Conservation (phyloP, 1,140 invertebrate genomes). For the Drosophila arizonae region DNA sequence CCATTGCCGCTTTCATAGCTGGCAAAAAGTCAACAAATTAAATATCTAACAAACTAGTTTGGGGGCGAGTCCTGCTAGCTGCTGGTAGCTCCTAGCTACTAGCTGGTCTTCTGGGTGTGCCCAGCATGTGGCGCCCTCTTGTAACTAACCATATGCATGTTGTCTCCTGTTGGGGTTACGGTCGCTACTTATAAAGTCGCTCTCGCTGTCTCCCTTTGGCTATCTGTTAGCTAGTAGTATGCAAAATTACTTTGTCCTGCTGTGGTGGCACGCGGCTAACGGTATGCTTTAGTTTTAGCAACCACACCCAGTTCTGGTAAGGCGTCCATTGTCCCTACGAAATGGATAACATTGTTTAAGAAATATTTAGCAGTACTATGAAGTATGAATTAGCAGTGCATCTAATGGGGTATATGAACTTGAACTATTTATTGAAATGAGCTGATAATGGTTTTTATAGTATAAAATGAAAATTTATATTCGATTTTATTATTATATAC, state of each 20-base stretch:
- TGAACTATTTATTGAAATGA: not conserved
- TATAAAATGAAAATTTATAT: no score
- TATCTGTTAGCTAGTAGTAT: slow-evolving; percentile 32
- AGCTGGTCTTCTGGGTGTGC: slow-evolving; percentile 53
- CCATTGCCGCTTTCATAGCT: slow-evolving; percentile 18
- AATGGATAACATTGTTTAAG: slow-evolving; percentile 16
- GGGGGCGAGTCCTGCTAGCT: slow-evolving; percentile 16
- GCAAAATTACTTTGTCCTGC: slow-evolving; percentile 59
- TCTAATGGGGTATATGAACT: slow-evolving; percentile 2
- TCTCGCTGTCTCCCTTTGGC: not conserved
- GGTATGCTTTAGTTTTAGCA: slow-evolving; percentile 2
- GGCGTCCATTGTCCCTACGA: slow-evolving; percentile 65
- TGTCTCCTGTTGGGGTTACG: slow-evolving; percentile 50
- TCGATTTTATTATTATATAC: no score
- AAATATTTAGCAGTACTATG: slow-evolving; percentile 12
- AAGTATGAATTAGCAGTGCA: not conserved
- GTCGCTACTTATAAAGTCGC: slow-evolving; percentile 14
- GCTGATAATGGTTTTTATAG: not conserved
- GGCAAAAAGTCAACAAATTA: slow-evolving; percentile 54
- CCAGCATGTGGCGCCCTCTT: slow-evolving; percentile 59
- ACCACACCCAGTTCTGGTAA: slow-evolving; percentile 58
- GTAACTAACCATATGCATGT: slow-evolving; percentile 75
- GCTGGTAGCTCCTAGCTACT: slow-evolving; percentile 6
- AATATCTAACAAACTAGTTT: slow-evolving; percentile 35
- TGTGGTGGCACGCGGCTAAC: slow-evolving; percentile 54